These are phyloP conservation scores for Eupithecia dodoneata DNA, from an alignment of 2,888 invertebrate genomes.

Conservation along the genomic window DNA sequence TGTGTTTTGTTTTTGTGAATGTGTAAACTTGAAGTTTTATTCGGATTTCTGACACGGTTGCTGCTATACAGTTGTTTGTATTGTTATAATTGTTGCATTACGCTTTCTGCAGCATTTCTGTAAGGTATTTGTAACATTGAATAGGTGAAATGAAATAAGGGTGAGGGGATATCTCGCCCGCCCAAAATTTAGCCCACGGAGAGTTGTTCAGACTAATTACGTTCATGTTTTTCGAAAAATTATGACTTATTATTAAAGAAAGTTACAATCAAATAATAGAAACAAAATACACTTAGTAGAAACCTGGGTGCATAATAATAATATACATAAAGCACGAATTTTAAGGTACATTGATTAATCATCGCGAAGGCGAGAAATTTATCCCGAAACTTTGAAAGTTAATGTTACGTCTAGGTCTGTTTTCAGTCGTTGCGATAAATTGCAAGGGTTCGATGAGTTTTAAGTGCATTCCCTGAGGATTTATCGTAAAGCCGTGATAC, in stretches of 20 bases:
- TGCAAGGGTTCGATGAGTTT: constrained; percentile 42
- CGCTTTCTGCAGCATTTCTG: neutral
- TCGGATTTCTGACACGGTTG: constrained; percentile 43
- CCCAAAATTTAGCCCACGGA: neutral
- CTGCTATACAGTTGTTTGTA: neutral
- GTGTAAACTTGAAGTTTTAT: constrained; percentile 36
- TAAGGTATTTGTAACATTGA: neutral
- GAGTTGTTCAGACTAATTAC: neutral
- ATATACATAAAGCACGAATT: neutral
- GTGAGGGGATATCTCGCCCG: neutral
- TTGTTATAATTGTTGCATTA: constrained; percentile 15
- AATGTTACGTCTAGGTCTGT: neutral
- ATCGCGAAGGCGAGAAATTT: neutral
- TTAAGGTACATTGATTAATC: neutral
- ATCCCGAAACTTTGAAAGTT: neutral
- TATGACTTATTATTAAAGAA: neutral
- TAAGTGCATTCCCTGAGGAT: constrained; percentile 70
- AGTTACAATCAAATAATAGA: too few species aligned
- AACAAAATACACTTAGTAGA: neutral
- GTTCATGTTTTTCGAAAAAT: neutral
- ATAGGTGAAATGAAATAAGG: neutral
- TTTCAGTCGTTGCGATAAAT: constrained; percentile 51
- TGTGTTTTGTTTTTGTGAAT: constrained; percentile 34
- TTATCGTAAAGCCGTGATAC: constrained; percentile 67
- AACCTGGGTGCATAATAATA: neutral